Evolutionary conservation across 2,888 invertebrate species (phyloP), one percentile per base, ranked within the genome.

Genomic region (Phaonia tiefii): DNA sequence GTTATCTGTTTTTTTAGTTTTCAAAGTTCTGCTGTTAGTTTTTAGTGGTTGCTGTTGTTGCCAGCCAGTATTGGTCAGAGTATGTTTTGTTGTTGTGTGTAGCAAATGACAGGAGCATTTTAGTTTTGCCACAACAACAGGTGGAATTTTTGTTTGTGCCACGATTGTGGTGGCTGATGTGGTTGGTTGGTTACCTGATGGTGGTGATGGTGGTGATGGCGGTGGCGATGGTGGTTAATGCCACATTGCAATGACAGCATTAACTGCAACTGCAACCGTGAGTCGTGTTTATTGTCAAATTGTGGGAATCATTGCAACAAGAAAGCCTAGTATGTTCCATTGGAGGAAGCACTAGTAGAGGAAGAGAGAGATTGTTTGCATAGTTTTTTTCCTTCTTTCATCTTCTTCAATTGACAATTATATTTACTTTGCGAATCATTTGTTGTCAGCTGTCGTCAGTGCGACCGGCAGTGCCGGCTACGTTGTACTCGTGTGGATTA

Each of bases 51-150:
- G 31, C 8, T 8, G 31, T 22, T 51, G 49, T 5, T 11, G 49
- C 17, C 15, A n/a, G 49, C 49, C 17, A 15, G 15, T 49, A 15
- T 17, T 49, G 17, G 7, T 51, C 4, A 31, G 8, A 31, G 31
- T 31, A 31, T 31, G 31, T 31, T 31, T 31, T 51, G 13, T 51
- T 51, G n/a, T n/a, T n/a, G 37, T 1, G 4, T 75, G 56, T 63
- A 56, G 58, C 69, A 81, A 74, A 66, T 75, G 80, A 78, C 75
- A 81, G 67, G 74, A 75, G 67, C 31, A 31, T 31, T 31, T 31
- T 71, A 72, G 75, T 69, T 31, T 31, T 71, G 60, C 72, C 10
- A 51, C 17, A 42, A 42, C 42, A 81, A 78, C 81, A 81, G 81
- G 81, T 81, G 81, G 75, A 81, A 78, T 78, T 81, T n/a, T 49